Evolutionary conservation across 2,888 invertebrate genomes (phyloP).

Genomic region (Torymus auratus): DNA sequence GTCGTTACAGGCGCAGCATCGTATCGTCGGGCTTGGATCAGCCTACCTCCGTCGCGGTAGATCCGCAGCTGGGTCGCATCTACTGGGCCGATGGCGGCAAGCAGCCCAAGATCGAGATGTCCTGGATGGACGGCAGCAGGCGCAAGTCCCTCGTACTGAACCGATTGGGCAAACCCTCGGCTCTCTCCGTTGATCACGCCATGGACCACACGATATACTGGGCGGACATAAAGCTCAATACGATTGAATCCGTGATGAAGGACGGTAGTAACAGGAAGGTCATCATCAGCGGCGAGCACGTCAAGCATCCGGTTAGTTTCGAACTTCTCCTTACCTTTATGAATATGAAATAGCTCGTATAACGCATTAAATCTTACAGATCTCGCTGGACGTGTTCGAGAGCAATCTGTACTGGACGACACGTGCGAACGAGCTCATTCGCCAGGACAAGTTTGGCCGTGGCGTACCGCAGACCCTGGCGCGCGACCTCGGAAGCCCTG

Average conservation of each 20-base stretch:
- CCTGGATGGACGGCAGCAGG: slow-evolving; percentile 98
- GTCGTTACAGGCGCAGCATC: slow-evolving; percentile 89
- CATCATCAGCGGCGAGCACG: slow-evolving; percentile 83
- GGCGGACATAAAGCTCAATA: slow-evolving; percentile 95
- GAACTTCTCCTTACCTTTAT: no score
- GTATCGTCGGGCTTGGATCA: slow-evolving; percentile 88
- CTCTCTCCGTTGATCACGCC: slow-evolving; percentile 92
- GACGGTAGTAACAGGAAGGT: slow-evolving; percentile 88
- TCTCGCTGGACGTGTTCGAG: slow-evolving; percentile 94
- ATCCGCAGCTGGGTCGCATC: slow-evolving; percentile 90
- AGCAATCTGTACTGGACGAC: slow-evolving; percentile 96
- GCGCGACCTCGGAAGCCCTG: slow-evolving; percentile 90
- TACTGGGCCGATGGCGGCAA: slow-evolving; percentile 97
- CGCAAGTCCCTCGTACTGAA: slow-evolving; percentile 89
- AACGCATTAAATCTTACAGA: slow-evolving; percentile 25
- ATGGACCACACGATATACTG: slow-evolving; percentile 95
- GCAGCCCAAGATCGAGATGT: slow-evolving; percentile 93
- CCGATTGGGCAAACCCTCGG: slow-evolving; percentile 90
- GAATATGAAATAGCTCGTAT: neutral
- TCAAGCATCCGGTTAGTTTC: slow-evolving; percentile 62
- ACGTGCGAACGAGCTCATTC: slow-evolving; percentile 88
- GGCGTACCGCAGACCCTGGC: slow-evolving; percentile 92
- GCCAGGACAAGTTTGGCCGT: slow-evolving; percentile 97
- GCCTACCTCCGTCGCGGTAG: slow-evolving; percentile 92
- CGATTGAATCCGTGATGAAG: slow-evolving; percentile 89